Base-by-base conservation (phyloP, 2,113 vertebrate genomes). In the Engraulis encrasicolus region DNA sequence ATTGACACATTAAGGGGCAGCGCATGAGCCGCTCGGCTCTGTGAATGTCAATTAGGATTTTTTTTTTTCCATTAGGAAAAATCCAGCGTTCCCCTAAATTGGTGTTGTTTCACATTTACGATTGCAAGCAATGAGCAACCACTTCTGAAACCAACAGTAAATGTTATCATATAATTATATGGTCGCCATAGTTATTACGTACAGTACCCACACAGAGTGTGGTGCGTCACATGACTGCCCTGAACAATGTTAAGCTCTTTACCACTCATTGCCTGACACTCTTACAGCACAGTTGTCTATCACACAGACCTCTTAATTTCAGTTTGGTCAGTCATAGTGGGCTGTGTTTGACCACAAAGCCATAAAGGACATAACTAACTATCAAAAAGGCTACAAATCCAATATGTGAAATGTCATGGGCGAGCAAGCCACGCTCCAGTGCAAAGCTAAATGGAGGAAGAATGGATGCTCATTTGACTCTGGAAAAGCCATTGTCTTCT, bases 1-100 rank as follows among this genome's bases (percentile, higher is more conserved):
- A 93, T 91, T 93, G 91, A 92, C 89, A 81, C 88, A 93, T 91
- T 89, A 89, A 89, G 66, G 90, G 85, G 78, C 83, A 81, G 50
- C 79, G 45, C 31, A 18, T 61, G 40, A 40, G 45, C 11, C 82
- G 27, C 66, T 23, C 61, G 66, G 27, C 66, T 40, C 34, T 49
- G n/a, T 19, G 79, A 71, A 82, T 74, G 40, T 18, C 19, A 74
- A 82, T 14, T 31, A 49, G 48, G 27, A 74, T 38, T 36, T 52
- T 34, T 71, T 74, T 49, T n/a, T 15, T n/a, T n/a, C n/a, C n/a
- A n/a, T n/a, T 48, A 31, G 74, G 66, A 15, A 74, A 74, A 74
- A 74, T 74, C 17, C 27, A 74, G 14, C 66, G 66, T 34, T 74
- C 66, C 27, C 34, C 27, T 27, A 74, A 74, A 74, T 74, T 34